These are phyloP conservation scores for Dryomyza anilis DNA, from an alignment of 2,888 invertebrate species.

Conservation along the genomic window DNA sequence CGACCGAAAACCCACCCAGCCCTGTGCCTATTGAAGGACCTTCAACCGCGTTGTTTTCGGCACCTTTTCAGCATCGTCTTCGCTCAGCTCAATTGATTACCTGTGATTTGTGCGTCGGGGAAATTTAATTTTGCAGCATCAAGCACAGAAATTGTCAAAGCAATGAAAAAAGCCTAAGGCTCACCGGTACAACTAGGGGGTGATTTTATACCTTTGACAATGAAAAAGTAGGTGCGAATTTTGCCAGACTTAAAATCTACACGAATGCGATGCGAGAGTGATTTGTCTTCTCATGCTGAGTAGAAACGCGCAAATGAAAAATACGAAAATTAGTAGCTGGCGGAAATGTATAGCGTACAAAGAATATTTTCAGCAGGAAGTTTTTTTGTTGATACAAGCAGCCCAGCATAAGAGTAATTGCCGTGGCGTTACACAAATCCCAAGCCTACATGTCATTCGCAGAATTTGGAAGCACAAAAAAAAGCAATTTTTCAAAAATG, in stretches of 20 bases:
- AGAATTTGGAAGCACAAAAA: too few relatives aligned
- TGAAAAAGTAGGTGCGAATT: conserved; percentile 13
- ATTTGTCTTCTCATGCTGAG: not conserved
- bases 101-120: conserved; percentile 11
- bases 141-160: not conserved
- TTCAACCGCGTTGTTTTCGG: conserved; percentile 2
- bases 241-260: not conserved
- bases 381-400: too few relatives aligned
- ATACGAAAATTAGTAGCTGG: conserved; percentile 6
- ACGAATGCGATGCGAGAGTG: not conserved
- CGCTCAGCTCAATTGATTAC: conserved; percentile 9
- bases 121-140: conserved; percentile 17
- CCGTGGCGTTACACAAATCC: too few relatives aligned
- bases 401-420: too few relatives aligned
- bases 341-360: not conserved
- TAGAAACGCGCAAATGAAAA: not conserved
- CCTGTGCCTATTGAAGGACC: not conserved
- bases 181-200: not conserved
- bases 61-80: not conserved
- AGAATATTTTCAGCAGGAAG: too few relatives aligned
- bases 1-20: not conserved
- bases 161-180: not conserved
- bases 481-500: too few relatives aligned
- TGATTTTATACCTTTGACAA: not conserved
- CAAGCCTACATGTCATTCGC: too few relatives aligned